Base-by-base conservation (phyloP, 1,140 invertebrate species). In the Solenopsis invicta region DNA sequence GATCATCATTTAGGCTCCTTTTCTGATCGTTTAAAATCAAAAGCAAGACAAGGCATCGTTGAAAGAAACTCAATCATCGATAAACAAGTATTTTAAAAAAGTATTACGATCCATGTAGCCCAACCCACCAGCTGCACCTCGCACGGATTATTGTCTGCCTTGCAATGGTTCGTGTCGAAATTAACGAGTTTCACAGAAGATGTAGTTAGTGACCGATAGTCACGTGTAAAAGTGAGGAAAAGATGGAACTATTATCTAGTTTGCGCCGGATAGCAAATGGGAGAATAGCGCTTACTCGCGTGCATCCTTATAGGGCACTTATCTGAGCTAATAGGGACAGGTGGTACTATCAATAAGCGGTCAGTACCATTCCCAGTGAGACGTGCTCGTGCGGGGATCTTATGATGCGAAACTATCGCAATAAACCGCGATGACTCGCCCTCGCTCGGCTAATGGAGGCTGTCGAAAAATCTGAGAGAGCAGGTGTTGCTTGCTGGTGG, bases 401-500 rank as follows among this genome's bases (percentile, higher is more conserved):
- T 82, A 81, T 48, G 66, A 59, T 69, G 85, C 72, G 56, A 82
- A 82, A 82, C 66, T 87, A 87, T 82, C n/a, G 85, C 77, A 72
- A 82, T 82, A 87, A 82, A 82, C 52, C 77, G 64, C 85, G 76
- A 86, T 85, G 82, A 85, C 85, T 67, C 75, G 75, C 75, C 75
- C 80, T 82, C 75, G 76, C 76, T 45, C 50, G 37, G 85, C 62
- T 86, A 86, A 86, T 86, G 75, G 75, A 81, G 29, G 75, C 52
- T 61, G 85, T 59, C 75, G 85, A 86, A 86, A 86, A 86, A 86
- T 86, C 74, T 77, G 77, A 74, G 18, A 54, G 45, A 82, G 85
- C 85, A 82, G 77, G 77, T 87, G 77, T 71, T 71, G 75, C 84
- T 77, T n/a, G 54, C 72, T 85, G 24, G 77, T 62, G 77, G 85